These are phyloP conservation scores for Oreochromis niloticus DNA, from an alignment of 2,113 vertebrate genomes.

Conservation along the genomic window DNA sequence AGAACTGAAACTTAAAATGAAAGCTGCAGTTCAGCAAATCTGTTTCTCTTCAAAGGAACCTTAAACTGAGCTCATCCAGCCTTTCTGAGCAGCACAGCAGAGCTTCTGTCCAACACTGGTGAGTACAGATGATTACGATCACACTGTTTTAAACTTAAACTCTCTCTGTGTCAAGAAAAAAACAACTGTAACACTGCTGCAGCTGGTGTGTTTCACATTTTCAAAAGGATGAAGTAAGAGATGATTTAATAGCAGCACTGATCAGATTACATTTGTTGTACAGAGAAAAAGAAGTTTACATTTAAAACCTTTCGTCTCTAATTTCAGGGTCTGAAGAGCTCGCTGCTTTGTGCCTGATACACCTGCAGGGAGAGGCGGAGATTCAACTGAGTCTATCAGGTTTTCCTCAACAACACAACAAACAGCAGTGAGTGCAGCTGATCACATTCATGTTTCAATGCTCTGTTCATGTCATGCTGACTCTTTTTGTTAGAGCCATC, in stretches of 20 bases:
- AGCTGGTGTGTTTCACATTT: neutral
- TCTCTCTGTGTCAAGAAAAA: neutral
- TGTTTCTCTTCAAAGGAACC: neutral
- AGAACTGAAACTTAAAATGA: too few relatives aligned
- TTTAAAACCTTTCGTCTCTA: neutral
- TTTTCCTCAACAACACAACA: neutral
- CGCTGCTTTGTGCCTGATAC: neutral
- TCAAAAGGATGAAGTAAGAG: neutral
- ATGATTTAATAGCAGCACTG: neutral
- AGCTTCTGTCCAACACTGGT: neutral
- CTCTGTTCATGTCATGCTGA: neutral
- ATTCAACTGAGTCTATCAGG: neutral
- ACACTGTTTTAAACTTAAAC: neutral
- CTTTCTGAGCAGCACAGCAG: neutral
- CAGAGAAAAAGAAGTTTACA: neutral
- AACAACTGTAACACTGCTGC: neutral
- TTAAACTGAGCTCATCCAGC: neutral
- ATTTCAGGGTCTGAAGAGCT: neutral
- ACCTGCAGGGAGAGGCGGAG: neutral
- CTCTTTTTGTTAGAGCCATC: neutral
- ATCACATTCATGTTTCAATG: neutral
- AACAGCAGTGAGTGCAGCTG: neutral
- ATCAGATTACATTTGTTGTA: neutral
- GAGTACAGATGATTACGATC: neutral
- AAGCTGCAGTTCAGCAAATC: neutral